Conservation (phyloP, 2,113 vertebrate species). For the Eonycteris spelaea region DNA sequence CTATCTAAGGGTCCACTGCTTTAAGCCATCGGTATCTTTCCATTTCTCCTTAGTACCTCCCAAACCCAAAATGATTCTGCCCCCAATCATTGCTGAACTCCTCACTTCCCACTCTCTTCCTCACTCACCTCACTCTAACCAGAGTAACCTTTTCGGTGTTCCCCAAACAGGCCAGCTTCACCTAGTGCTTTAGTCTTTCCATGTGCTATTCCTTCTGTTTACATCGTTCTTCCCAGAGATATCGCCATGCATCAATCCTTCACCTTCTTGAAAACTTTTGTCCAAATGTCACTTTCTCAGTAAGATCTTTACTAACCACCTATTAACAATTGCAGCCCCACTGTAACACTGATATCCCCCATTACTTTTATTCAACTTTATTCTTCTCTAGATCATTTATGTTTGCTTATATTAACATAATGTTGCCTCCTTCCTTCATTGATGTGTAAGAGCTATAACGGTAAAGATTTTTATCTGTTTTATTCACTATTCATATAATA, state of each 20-base stretch:
- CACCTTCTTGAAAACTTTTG: not conserved
- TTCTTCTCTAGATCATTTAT: not conserved
- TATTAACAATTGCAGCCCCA: not conserved
- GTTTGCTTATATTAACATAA: not conserved
- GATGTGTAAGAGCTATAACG: not conserved
- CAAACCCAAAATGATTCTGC: not conserved
- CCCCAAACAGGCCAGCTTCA: not conserved
- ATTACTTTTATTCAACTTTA: not conserved
- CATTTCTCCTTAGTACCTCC: not conserved
- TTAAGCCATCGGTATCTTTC: not conserved
- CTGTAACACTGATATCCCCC: not conserved
- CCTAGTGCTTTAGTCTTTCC: not conserved
- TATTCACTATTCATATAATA: not conserved
- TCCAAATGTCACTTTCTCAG: not conserved
- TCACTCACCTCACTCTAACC: not conserved
- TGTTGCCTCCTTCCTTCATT: not conserved
- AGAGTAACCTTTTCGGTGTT: not conserved
- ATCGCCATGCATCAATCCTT: not conserved
- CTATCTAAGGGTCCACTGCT: not conserved
- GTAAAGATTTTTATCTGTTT: not conserved
- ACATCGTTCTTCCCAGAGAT: not conserved
- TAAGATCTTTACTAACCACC: not conserved
- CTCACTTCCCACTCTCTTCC: not conserved
- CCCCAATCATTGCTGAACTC: not conserved
- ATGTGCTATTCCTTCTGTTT: not conserved